A percentile compares a stretch with the other conserved stretches of the same genome.
phyloP scores from a whole-genome alignment of 2,888 invertebrate species.

The Pristionchus arcanus region DNA sequence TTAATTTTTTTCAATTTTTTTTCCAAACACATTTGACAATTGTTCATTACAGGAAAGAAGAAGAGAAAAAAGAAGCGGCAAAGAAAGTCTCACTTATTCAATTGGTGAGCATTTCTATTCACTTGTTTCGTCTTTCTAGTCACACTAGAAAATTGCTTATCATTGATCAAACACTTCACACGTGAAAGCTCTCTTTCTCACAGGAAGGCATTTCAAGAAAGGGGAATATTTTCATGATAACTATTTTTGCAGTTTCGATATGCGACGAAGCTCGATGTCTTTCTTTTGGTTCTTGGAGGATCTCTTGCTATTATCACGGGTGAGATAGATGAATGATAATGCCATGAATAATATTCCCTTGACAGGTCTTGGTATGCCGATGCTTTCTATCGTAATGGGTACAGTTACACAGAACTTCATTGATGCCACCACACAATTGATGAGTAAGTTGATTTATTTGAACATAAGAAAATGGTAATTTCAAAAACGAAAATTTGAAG shows the following conservation, averaged over 20 bases:
- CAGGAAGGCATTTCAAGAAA: background rate
- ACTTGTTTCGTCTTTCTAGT: background rate
- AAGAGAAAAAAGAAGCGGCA: constrained; percentile 55
- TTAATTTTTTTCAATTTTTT: background rate
- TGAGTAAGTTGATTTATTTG: constrained; percentile 7
- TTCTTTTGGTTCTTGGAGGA: constrained; percentile 42
- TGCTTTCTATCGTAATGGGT: constrained; percentile 59
- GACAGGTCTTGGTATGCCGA: constrained; percentile 43
- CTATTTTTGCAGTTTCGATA: constrained; percentile 52
- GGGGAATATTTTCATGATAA: background rate
- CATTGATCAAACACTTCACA: background rate
- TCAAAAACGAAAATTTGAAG: background rate
- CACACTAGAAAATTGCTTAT: background rate
- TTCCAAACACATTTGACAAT: background rate
- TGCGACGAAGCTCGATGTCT: constrained; percentile 15
- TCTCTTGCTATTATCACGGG: constrained; percentile 49
- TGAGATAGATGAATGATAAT: background rate
- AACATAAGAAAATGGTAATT: background rate
- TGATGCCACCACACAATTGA: constrained; percentile 57
- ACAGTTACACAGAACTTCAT: constrained; percentile 69
- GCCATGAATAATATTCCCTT: background rate
- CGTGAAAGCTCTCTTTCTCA: background rate
- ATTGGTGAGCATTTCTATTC: constrained; percentile 56
- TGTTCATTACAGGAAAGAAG: constrained; percentile 33
- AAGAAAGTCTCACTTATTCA: constrained; percentile 67